phyloP scores from a whole-genome alignment of 2,113 vertebrate species.

The Gadus chalcogrammus region DNA sequence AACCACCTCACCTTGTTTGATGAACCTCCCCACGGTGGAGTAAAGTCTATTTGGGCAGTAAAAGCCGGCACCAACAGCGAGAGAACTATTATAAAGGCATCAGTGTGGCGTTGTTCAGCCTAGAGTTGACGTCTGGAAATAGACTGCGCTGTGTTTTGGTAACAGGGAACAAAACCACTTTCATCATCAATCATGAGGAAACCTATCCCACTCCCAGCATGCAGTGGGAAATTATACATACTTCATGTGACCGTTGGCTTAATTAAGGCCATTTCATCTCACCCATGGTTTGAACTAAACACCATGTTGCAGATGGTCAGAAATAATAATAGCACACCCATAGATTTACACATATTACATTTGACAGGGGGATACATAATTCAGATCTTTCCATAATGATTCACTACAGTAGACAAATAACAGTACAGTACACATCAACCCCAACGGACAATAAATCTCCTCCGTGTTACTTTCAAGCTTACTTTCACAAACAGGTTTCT shows the following conservation, averaged over 20 bases:
- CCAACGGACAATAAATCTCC: no score
- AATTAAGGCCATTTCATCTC: conserved; percentile 43
- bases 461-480: no score
- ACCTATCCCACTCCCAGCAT: conserved; percentile 42
- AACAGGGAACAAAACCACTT: conserved; percentile 38
- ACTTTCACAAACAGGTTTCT: no score
- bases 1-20: conserved; percentile 31
- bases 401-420: no score
- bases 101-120: conserved; percentile 25
- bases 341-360: conserved; percentile 29
- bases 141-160: conserved; percentile 31
- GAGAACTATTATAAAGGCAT: conserved; percentile 51
- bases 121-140: conserved; percentile 40
- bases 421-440: no score
- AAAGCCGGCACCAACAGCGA: conserved; percentile 25
- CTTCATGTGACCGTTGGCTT: conserved; percentile 45
- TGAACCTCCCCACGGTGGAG: conserved; percentile 31
- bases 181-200: conserved; percentile 58
- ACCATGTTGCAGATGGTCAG: conserved; percentile 12
- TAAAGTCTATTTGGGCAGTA: conserved; percentile 48
- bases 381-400: no score
- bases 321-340: conserved; percentile 11
- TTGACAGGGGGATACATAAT: conserved; percentile 11
- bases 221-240: conserved; percentile 47
- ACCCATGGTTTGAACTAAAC: conserved; percentile 42